These are phyloP conservation scores for Platygyra sinensis DNA, from an alignment of 64 coral and sea anemone species.

Conservation along the genomic window DNA sequence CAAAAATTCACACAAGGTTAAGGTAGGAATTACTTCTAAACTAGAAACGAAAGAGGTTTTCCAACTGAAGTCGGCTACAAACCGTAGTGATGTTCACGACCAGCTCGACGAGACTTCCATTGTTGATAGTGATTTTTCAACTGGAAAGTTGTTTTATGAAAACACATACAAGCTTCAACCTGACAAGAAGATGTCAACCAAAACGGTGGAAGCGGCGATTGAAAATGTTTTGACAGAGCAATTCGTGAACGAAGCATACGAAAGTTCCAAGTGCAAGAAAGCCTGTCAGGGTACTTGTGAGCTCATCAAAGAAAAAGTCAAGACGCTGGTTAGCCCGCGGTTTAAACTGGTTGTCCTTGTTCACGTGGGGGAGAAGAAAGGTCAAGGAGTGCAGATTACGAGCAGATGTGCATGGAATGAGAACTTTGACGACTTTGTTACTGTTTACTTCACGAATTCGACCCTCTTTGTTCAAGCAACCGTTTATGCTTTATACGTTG, in stretches of 20 bases:
- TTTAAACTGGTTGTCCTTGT: conserved; percentile 54
- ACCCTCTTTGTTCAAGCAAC: conserved; percentile 60
- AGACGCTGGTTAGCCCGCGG: not conserved
- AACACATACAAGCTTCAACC: conserved; percentile 51
- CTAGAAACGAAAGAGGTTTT: conserved; percentile 1
- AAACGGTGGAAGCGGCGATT: conserved; percentile 15
- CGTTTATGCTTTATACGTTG: conserved; percentile 52
- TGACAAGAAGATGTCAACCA: conserved; percentile 24
- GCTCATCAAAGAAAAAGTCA: conserved; percentile 55
- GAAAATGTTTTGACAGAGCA: conserved; percentile 8
- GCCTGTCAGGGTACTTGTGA: conserved; percentile 19
- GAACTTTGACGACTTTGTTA: conserved; percentile 43
- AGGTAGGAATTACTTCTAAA: not conserved
- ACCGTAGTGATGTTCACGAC: not conserved
- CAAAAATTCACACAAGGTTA: conserved; percentile 2
- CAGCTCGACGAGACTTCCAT: not conserved
- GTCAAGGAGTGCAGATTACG: conserved; percentile 49
- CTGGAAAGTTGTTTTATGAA: conserved; percentile 11
- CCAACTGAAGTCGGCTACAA: not conserved
- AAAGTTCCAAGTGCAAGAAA: conserved; percentile 17
- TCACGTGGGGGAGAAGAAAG: conserved; percentile 38
- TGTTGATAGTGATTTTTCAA: not conserved
- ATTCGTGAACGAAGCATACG: conserved; percentile 27
- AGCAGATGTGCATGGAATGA: conserved; percentile 59
- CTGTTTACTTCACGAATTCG: conserved; percentile 19